Evolutionary conservation across 2,113 vertebrate species (phyloP), one percentile per base, ranked within the genome.

Genomic region (Hipposideros armiger): DNA sequence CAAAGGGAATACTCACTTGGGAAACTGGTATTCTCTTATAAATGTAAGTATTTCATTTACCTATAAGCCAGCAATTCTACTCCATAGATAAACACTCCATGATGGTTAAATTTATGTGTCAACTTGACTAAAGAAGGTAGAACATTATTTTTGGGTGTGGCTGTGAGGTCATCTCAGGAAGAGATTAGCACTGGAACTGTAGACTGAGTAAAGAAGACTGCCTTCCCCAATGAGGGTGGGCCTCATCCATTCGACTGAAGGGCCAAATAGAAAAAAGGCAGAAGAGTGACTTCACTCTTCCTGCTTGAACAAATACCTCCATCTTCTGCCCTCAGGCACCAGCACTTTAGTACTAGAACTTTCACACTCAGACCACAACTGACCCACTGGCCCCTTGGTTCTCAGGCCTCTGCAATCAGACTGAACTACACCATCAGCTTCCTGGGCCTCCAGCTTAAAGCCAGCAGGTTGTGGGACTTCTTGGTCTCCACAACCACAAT

Each of bases 21-120:
- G 26, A 54, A n/a, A n/a, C 2, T 5, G n/a, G 4, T 7, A 7
- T 19, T 32, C 30, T n/a, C 14, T 32, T 26, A 11, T 1, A 20
- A 10, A 26, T 56, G 2, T 30, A n/a, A 82, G 50, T 26, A 40
- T 74, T 14, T 66, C 24, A 64, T 7, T 24, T 9, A 50, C 26
- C 36, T 15, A 14, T 11, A 11, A 7, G 9, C 69, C 50, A 77
- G 60, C 72, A 42, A 17, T 22, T 45, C 58, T 14, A 30, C 22
- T 16, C 16, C 58, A 64, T 3, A 14, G 28, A 36, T 1, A 26
- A 32, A 16, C 6, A 36, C 36, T 22, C 26, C 3, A 11, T 5
- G 19, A 40, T 16, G 36, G 40, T 9, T 15, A 36, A 52, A 7
- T 77, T 20, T 16, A 11, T 3, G 14, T 40, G 13, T 40, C 73